These are phyloP conservation scores for Caranx ignobilis DNA, from an alignment of 2,113 vertebrate genomes.

Conservation along the genomic window DNA sequence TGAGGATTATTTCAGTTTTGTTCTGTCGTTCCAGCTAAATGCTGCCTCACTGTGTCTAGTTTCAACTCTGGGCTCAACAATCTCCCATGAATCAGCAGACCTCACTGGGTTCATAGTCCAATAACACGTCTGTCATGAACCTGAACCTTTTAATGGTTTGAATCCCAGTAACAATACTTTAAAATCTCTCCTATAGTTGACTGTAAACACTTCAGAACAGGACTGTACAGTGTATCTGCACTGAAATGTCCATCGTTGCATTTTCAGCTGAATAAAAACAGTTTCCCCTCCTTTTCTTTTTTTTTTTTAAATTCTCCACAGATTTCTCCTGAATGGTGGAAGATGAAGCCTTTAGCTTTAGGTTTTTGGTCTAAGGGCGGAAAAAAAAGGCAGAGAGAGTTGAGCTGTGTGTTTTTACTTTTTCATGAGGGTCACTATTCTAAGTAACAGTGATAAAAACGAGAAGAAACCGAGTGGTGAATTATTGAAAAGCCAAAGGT, in stretches of 20 bases:
- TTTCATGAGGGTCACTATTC: constrained; percentile 62
- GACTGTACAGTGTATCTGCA: not conserved
- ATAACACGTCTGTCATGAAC: too few relatives aligned
- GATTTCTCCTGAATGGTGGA: constrained; percentile 1
- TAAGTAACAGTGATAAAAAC: constrained; percentile 47
- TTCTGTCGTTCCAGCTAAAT: too few relatives aligned
- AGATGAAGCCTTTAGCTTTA: not conserved
- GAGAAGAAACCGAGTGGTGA: constrained; percentile 35
- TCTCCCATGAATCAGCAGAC: too few relatives aligned
- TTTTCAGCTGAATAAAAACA: constrained; percentile 18
- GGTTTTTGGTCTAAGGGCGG: not conserved
- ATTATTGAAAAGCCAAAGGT: constrained; percentile 56
- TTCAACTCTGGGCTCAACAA: too few relatives aligned
- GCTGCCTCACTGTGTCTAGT: too few relatives aligned
- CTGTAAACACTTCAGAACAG: too few relatives aligned
- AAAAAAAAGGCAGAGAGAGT: not conserved
- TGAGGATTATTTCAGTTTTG: too few relatives aligned
- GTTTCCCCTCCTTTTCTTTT: not conserved
- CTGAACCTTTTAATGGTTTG: too few relatives aligned
- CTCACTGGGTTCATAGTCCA: too few relatives aligned
- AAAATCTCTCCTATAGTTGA: too few relatives aligned
- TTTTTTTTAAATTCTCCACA: constrained; percentile 2
- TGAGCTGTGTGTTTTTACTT: constrained; percentile 33
- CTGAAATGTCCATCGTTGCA: not conserved
- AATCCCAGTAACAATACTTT: too few relatives aligned